Conservation (phyloP, 1,140 invertebrate species). For the Myzus persicae region DNA sequence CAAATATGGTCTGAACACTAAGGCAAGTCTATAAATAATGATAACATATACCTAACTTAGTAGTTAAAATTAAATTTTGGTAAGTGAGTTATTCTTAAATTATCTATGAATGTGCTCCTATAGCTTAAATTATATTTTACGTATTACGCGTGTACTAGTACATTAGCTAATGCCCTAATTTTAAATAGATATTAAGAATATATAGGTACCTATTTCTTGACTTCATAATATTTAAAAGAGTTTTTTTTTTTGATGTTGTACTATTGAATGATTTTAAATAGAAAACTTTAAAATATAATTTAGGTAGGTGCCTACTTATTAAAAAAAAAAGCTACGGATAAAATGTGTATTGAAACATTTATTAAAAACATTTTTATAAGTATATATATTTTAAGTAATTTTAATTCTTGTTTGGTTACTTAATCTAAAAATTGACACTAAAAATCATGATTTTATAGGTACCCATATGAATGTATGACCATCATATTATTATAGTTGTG, state of each 20-base stretch:
- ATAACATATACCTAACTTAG: background rate
- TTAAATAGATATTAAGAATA: background rate
- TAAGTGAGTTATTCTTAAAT: background rate
- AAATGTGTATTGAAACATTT: background rate
- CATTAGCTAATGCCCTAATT: background rate
- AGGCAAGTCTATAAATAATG: background rate
- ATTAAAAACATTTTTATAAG: no score
- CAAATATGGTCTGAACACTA: background rate
- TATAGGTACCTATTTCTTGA: background rate
- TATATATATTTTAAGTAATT: background rate
- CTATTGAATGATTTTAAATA: no score
- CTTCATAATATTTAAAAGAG: no score
- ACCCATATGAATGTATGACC: no score
- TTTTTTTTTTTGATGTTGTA: no score
- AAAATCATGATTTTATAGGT: background rate
- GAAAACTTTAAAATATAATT: no score
- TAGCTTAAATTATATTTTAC: background rate
- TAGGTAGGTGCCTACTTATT: background rate
- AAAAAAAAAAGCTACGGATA: background rate
- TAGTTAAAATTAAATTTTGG: background rate
- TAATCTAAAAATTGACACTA: background rate
- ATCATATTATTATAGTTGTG: background rate
- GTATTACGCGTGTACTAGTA: background rate
- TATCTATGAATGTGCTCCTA: background rate
- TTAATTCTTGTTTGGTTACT: background rate